Evolutionary conservation across 2,113 vertebrate species (phyloP).

Genomic region (Dascyllus trimaculatus): DNA sequence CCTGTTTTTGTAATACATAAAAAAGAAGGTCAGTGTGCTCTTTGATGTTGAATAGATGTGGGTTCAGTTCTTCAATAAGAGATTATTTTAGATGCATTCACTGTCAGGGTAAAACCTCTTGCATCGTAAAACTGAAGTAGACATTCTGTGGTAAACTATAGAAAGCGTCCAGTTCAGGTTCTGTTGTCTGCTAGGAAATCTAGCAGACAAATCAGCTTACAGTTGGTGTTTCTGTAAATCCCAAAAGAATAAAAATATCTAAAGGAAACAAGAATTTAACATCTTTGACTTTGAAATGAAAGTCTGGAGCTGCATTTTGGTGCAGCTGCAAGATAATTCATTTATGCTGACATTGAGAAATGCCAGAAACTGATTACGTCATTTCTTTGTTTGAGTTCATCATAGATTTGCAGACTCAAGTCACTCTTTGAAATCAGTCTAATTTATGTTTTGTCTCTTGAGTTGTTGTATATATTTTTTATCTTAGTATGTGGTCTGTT

Average conservation of each 20-base stretch:
- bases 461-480: no score
- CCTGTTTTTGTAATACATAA: neutral
- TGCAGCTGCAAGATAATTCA: neutral
- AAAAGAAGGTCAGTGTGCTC: neutral
- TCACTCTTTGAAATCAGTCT: no score
- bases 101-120: neutral
- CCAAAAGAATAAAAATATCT: neutral
- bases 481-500: no score
- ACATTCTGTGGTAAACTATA: conserved; percentile 2
- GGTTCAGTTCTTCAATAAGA: neutral
- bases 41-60: neutral
- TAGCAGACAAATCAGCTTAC: no score
- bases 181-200: neutral
- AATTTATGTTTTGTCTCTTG: no score
- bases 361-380: neutral
- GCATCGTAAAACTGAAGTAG: neutral
- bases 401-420: no score
- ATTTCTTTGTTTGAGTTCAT: no score
- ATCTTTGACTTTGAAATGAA: neutral
- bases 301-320: neutral
- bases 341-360: neutral
- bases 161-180: neutral
- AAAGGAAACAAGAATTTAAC: conserved; percentile 1
- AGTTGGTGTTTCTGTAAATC: neutral
- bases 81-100: neutral